A percentile compares a stretch with the other conserved stretches of the same genome.
Conservation (phyloP, 1,140 invertebrate genomes). For the Eubasilissa regina region DNA sequence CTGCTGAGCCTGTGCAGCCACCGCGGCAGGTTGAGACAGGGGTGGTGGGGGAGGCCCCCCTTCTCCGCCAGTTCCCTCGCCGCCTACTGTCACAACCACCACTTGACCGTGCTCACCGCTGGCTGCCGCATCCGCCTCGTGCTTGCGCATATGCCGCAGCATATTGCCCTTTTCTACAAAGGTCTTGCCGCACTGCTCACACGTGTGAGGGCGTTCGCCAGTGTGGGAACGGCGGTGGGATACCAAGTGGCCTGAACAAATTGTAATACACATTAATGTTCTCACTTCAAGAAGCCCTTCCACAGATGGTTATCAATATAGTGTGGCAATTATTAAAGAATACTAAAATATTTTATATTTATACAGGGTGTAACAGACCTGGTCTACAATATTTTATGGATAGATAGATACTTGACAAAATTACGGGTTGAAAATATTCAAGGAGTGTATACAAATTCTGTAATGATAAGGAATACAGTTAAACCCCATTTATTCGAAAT, state of each 20-base stretch:
- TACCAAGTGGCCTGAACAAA: constrained; percentile 80
- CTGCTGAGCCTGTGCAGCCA: background rate
- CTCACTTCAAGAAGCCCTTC: no score
- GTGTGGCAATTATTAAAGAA: no score
- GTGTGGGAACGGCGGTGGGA: constrained; percentile 92
- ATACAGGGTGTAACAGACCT: no score
- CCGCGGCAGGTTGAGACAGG: constrained; percentile 7
- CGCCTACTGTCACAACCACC: background rate
- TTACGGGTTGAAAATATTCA: no score
- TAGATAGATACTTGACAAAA: no score
- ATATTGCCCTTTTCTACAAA: constrained; percentile 86
- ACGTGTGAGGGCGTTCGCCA: constrained; percentile 86
- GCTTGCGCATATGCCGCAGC: constrained; percentile 72
- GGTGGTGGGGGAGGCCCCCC: constrained; percentile 19
- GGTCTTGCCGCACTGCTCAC: constrained; percentile 83
- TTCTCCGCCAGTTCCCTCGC: background rate
- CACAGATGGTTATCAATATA: no score
- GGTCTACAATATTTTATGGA: no score
- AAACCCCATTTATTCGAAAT: no score
- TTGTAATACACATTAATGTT: constrained; percentile 36
- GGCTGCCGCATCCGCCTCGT: constrained; percentile 43
- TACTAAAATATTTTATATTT: no score
- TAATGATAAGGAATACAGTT: no score
- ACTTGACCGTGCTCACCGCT: background rate
- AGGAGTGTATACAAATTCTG: no score